Evolutionary conservation across 2,113 vertebrate genomes (phyloP).

Genomic region (Leucosticte australis): DNA sequence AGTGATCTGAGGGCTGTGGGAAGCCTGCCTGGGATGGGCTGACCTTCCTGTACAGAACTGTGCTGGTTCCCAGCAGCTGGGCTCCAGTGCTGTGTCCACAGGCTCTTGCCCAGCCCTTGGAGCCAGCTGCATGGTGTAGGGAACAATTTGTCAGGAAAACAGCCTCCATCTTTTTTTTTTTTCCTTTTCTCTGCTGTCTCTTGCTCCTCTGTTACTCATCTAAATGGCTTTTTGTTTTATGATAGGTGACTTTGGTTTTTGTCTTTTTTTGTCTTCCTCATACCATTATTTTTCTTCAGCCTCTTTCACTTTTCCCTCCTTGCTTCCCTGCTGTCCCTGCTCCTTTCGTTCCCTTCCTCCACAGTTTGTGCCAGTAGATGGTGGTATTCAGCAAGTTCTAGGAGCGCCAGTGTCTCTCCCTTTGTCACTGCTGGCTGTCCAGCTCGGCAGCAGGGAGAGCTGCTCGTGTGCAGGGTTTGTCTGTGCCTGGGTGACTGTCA

Average conservation of each 20-base stretch:
- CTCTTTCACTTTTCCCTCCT: neutral
- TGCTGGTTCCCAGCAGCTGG: neutral
- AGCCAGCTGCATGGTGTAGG: neutral
- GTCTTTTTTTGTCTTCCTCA: neutral
- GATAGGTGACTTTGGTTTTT: neutral
- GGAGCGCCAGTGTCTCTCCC: neutral
- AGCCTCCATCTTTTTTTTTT: neutral
- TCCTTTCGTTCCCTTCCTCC: neutral
- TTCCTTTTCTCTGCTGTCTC: rapidly evolving
- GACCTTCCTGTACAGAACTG: neutral
- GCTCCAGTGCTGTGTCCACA: neutral
- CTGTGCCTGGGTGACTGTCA: neutral
- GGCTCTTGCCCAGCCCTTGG: neutral
- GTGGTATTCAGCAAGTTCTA: slow-evolving; percentile 25
- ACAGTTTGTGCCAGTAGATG: slow-evolving; percentile 17
- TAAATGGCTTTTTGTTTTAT: neutral
- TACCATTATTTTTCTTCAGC: neutral
- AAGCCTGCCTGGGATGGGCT: neutral
- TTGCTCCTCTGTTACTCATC: neutral
- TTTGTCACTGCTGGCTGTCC: slow-evolving; percentile 15
- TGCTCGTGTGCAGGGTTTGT: neutral
- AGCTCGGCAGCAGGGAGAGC: neutral
- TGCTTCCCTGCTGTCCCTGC: neutral
- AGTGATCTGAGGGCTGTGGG: neutral
- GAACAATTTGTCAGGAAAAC: neutral